These are phyloP conservation scores for Pelusios castaneus DNA, from an alignment of 2,113 vertebrate species.

Conservation along the genomic window DNA sequence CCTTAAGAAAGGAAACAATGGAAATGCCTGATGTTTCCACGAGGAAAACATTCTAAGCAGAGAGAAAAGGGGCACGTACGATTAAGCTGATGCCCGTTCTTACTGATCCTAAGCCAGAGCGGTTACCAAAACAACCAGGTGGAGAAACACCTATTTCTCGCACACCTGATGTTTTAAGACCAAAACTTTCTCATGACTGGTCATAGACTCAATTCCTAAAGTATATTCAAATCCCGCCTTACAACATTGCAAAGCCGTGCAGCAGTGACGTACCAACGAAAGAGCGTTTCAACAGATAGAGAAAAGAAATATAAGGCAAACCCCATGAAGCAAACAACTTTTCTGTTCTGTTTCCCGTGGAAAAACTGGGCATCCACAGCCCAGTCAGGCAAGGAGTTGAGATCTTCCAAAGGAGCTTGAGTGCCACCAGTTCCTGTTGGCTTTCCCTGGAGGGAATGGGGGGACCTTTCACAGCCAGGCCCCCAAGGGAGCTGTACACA, in stretches of 20 bases:
- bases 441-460: not conserved
- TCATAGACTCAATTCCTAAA: not conserved
- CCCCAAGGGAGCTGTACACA: not conserved
- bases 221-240: rapidly evolving
- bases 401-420: not conserved
- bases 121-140: not conserved
- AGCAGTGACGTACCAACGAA: not conserved
- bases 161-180: not conserved
- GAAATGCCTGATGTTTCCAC: conserved; percentile 66
- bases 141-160: not conserved
- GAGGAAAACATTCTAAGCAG: conserved; percentile 36
- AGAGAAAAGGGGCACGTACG: conserved; percentile 57
- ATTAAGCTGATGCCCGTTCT: conserved; percentile 38
- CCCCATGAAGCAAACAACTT: not conserved
- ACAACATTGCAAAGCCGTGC: not conserved
- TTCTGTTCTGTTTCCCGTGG: not conserved
- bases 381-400: not conserved
- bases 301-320: not conserved
- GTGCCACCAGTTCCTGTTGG: not conserved
- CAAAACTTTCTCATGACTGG: not conserved
- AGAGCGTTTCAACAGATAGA: rapidly evolving
- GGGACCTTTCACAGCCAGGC: not conserved
- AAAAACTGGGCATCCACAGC: not conserved
- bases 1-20: conserved; percentile 65
- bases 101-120: conserved; percentile 12